Conservation (phyloP, 2,797 vertebrate species). For the Menidia menidia region DNA sequence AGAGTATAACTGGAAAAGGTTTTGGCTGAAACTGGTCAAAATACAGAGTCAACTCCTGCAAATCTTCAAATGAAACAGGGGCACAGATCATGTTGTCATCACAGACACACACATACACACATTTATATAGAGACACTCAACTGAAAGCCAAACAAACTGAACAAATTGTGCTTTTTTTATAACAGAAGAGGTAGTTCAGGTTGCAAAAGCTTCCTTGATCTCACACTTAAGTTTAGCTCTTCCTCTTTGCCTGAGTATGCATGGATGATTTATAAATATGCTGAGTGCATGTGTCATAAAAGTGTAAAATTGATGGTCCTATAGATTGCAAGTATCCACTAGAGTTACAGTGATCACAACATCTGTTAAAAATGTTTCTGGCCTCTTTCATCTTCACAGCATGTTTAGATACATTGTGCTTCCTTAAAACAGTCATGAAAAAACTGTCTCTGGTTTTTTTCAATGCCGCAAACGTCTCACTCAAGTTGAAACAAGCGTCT, state of each 20-base stretch:
- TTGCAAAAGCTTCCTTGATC: conserved; percentile 21
- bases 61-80: conserved; percentile 43
- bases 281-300: neutral
- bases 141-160: conserved; percentile 6
- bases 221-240: neutral
- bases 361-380: conserved; percentile 59
- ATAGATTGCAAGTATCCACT: conserved; percentile 30
- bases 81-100: conserved; percentile 23
- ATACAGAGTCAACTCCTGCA: conserved; percentile 50
- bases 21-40: conserved; percentile 57
- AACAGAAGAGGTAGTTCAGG: conserved; percentile 29
- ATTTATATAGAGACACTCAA: conserved; percentile 1
- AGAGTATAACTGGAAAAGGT: conserved; percentile 51
- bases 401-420: conserved; percentile 42
- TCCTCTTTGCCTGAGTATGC: neutral
- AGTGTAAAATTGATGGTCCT: conserved; percentile 18
- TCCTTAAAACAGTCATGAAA: conserved; percentile 29
- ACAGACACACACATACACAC: conserved; percentile 18
- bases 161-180: conserved; percentile 21
- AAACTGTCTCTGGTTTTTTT: neutral
- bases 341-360: conserved; percentile 37
- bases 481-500: conserved; percentile 23
- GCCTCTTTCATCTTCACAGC: conserved; percentile 59
- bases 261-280: conserved; percentile 17
- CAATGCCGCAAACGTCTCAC: conserved; percentile 5